phyloP scores from a whole-genome alignment of 2,797 vertebrate species.

The Sebastes minor region DNA sequence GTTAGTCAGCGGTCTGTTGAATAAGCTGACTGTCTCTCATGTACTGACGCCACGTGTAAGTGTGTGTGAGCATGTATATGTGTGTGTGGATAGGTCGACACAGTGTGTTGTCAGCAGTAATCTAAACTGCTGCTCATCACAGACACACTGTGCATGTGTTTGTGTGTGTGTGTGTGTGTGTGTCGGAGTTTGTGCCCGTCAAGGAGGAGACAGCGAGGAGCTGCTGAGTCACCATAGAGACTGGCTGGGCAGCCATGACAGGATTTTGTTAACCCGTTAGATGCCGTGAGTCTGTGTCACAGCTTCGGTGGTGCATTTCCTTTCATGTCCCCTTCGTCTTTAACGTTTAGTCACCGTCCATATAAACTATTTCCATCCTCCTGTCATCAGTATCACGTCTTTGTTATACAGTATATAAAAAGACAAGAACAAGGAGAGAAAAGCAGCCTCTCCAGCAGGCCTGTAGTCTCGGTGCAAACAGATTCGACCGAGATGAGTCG shows the following conservation, averaged over 20 bases:
- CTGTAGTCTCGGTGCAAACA: background rate
- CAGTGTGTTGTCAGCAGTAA: conserved; percentile 68
- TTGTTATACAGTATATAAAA: background rate
- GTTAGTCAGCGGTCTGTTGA: conserved; percentile 9
- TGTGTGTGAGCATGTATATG: background rate
- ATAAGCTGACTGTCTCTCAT: conserved; percentile 29
- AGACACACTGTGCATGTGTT: conserved; percentile 21
- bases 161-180: conserved; percentile 46
- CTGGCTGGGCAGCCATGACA: conserved; percentile 61
- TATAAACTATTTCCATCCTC: background rate
- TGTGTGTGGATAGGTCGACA: conserved; percentile 20
- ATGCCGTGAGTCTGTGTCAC: background rate
- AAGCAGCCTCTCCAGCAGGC: background rate
- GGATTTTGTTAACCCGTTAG: conserved; percentile 41
- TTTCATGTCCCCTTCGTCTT: background rate
- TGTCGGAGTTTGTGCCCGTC: conserved; percentile 48
- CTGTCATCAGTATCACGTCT: background rate
- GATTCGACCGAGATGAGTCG: background rate
- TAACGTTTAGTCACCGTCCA: background rate
- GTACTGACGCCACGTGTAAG: background rate
- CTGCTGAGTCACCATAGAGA: conserved; percentile 79
- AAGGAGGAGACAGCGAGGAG: conserved; percentile 52
- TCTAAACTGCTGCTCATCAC: conserved; percentile 60
- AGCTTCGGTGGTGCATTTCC: background rate
- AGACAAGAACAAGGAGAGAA: background rate